These are phyloP conservation scores for Patella caerulea DNA, from an alignment of 2,888 invertebrate genomes.

Conservation along the genomic window DNA sequence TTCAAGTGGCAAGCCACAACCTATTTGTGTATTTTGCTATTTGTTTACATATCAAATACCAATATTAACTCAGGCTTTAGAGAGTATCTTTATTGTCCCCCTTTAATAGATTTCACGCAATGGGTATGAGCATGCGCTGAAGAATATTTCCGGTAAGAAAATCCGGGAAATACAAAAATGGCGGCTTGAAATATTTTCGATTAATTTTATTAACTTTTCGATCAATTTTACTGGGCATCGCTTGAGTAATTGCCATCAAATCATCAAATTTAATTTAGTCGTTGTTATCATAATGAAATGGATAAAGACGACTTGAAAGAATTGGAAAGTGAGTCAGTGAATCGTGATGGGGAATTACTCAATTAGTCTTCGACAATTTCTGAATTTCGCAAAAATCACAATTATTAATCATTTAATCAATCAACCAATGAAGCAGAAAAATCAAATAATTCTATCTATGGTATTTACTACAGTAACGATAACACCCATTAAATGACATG, in stretches of 20 bases:
- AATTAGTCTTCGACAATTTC: background rate
- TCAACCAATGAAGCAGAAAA: too few relatives aligned
- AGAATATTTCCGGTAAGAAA: conserved; percentile 1
- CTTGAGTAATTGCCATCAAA: background rate
- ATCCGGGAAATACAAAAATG: conserved; percentile 22
- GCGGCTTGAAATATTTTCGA: background rate
- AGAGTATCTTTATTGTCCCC: too few relatives aligned
- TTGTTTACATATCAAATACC: too few relatives aligned
- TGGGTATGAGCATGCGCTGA: background rate
- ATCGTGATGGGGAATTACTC: background rate
- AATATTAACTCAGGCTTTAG: too few relatives aligned
- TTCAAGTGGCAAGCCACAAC: too few relatives aligned
- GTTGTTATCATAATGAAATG: conserved; percentile 17
- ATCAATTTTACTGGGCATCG: too few relatives aligned
- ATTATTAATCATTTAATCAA: background rate
- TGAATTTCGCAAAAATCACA: background rate
- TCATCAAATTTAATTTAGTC: background rate
- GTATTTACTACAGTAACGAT: too few relatives aligned
- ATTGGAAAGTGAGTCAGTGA: conserved; percentile 28
- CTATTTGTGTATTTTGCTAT: too few relatives aligned
- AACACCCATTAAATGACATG: too few relatives aligned
- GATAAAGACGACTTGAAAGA: conserved; percentile 29
- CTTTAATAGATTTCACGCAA: background rate
- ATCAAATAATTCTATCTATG: too few relatives aligned
- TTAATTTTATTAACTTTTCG: background rate